phyloP scores from a whole-genome alignment of 2,797 vertebrate species.

The Alauda arvensis region DNA sequence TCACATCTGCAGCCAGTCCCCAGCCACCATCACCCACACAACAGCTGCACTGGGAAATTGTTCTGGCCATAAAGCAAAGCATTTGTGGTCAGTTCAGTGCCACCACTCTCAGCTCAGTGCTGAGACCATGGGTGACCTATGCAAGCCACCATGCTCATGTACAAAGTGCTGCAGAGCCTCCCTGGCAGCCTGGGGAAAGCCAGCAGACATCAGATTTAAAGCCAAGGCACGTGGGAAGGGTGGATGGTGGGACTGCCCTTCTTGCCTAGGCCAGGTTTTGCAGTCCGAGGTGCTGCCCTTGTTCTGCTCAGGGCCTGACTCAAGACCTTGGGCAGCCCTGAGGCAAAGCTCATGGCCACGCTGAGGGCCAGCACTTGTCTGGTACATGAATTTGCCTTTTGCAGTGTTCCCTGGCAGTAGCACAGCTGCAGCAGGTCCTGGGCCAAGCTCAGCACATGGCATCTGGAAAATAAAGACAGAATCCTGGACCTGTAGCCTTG shows the following conservation, averaged over 20 bases:
- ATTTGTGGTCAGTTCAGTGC: not conserved
- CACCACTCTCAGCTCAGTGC: not conserved
- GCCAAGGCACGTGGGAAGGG: not conserved
- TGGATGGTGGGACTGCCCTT: not conserved
- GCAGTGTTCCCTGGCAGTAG: not conserved
- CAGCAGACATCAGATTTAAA: not conserved
- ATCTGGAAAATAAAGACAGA: not conserved
- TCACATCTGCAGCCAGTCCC: accelerated
- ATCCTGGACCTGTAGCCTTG: not conserved
- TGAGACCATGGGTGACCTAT: not conserved
- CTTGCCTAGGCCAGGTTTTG: not conserved
- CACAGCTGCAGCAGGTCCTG: not conserved
- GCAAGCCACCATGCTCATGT: not conserved
- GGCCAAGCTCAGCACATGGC: not conserved
- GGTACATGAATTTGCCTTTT: not conserved
- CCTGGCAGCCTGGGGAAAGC: not conserved
- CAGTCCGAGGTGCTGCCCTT: not conserved
- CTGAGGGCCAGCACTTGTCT: accelerated
- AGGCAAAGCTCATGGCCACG: not conserved
- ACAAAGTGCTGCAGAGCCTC: not conserved
- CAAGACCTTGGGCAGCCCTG: not conserved
- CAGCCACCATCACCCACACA: not conserved
- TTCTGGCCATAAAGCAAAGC: not conserved
- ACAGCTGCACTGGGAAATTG: not conserved
- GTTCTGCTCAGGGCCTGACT: not conserved